A percentile compares a stretch with the other conserved stretches of the same genome.
phyloP scores from a whole-genome alignment of 2,888 invertebrate species.

The Hetaerina titia region DNA sequence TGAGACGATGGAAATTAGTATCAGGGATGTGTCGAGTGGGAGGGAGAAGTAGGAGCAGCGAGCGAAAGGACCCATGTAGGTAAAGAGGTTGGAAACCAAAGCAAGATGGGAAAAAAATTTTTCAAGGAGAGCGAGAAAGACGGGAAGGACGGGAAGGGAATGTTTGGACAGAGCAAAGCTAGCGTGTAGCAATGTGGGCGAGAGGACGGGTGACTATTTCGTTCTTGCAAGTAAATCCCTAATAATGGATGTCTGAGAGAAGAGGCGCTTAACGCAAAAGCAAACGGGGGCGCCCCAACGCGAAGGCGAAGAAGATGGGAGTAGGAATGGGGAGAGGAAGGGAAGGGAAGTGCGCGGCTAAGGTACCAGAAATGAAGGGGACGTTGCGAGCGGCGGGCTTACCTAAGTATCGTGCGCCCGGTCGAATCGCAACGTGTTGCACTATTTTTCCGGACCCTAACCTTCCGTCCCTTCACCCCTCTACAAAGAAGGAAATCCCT shows the following conservation, averaged over 20 bases:
- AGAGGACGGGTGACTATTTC: not conserved
- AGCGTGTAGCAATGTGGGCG: too few species aligned
- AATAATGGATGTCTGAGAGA: constrained; percentile 43
- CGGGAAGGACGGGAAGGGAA: not conserved
- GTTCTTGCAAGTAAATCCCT: not conserved
- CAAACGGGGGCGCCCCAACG: not conserved
- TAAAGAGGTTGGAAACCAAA: not conserved
- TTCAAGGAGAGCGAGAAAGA: not conserved
- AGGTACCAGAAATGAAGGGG: not conserved
- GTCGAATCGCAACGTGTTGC: not conserved
- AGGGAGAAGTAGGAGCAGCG: too few species aligned
- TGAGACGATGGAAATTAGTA: too few species aligned
- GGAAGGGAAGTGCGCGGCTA: not conserved
- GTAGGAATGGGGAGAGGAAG: too few species aligned
- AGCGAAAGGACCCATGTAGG: not conserved
- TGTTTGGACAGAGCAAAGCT: not conserved
- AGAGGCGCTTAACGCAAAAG: not conserved
- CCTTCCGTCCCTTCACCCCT: not conserved
- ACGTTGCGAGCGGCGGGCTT: not conserved
- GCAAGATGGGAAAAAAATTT: not conserved
- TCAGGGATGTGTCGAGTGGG: too few species aligned
- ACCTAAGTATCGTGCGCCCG: not conserved
- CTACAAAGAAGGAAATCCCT: not conserved
- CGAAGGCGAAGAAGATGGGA: not conserved
- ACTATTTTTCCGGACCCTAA: not conserved